Percentiles rank a stretch among this genome's conserved stretches.
These are phyloP conservation scores for Sminthurinus aureus DNA, from an alignment of 2,888 invertebrate genomes.

Conservation along the genomic window DNA sequence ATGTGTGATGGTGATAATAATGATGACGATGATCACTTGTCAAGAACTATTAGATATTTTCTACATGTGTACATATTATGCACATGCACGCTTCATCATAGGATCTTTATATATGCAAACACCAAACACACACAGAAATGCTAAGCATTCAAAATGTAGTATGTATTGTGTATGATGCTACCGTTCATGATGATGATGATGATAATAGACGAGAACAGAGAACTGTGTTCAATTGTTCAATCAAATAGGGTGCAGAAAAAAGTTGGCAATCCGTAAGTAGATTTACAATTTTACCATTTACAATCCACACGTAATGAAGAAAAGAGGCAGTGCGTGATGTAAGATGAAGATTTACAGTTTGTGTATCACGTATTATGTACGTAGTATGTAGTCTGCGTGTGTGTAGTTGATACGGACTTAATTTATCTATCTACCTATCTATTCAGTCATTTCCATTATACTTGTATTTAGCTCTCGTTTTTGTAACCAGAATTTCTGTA, in stretches of 20 bases:
- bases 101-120: not conserved
- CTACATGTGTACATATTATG: not conserved
- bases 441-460: not conserved
- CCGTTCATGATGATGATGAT: too few relatives aligned
- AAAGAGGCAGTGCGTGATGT: not conserved
- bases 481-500: too few relatives aligned
- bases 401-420: too few relatives aligned
- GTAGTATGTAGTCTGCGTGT: too few relatives aligned
- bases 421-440: too few relatives aligned
- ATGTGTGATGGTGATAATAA: not conserved
- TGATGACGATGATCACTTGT: not conserved
- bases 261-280: not conserved
- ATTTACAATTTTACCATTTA: not conserved
- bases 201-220: too few relatives aligned
- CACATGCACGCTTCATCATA: not conserved
- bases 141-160: not conserved
- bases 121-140: not conserved
- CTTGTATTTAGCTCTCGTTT: not conserved
- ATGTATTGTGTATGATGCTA: not conserved
- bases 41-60: not conserved
- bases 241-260: not conserved
- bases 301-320: not conserved
- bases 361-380: not conserved
- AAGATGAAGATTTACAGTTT: not conserved
- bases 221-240: not conserved